Conservation (phyloP, 2,797 vertebrate species). For the Rhodeus uyekii region DNA sequence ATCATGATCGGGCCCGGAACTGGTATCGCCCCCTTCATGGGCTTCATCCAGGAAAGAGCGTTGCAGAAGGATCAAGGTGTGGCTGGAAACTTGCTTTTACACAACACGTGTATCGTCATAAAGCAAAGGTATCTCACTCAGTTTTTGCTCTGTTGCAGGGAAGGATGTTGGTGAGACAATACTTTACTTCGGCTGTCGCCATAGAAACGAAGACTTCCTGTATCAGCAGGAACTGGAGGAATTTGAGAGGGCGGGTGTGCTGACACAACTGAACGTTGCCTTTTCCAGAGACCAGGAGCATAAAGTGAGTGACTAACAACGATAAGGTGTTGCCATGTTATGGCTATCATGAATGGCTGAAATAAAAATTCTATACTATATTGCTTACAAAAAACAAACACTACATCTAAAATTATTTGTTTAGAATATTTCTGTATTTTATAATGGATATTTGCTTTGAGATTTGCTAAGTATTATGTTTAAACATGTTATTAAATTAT, state of each 20-base stretch:
- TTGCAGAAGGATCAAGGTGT: constrained; percentile 84
- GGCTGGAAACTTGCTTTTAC: not conserved
- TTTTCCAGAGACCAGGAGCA: constrained; percentile 84
- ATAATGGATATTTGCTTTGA: not conserved
- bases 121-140: not conserved
- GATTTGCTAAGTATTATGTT: not conserved
- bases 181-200: constrained; percentile 83
- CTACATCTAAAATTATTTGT: not conserved
- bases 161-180: constrained; percentile 83
- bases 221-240: constrained; percentile 77
- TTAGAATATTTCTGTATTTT: not conserved
- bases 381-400: not conserved
- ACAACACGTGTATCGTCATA: not conserved
- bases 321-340: not conserved
- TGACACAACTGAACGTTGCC: constrained; percentile 83
- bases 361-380: too few relatives aligned
- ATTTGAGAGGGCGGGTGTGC: constrained; percentile 72
- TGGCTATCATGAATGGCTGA: not conserved
- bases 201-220: constrained; percentile 76
- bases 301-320: constrained; percentile 71
- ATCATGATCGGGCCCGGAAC: constrained; percentile 86
- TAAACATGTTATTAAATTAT: not conserved
- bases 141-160: constrained; percentile 66
- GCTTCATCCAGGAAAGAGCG: constrained; percentile 85
- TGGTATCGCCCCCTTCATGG: constrained; percentile 82